Evolutionary conservation across 2,113 vertebrate genomes (phyloP).

Genomic region (Steatornis caripensis): DNA sequence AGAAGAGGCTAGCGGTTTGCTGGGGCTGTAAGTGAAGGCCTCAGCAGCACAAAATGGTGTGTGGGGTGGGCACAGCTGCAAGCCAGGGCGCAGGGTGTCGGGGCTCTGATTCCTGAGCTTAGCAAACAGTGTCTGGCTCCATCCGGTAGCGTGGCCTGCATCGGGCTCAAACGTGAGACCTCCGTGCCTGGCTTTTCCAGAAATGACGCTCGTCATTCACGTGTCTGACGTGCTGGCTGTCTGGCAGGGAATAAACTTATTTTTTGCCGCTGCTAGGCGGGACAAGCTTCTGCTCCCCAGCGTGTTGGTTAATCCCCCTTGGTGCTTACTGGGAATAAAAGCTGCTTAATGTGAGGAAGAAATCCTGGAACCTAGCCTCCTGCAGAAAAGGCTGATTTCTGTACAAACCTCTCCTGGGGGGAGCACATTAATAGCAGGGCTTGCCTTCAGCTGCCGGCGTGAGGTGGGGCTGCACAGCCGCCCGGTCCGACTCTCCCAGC

Average conservation of each 20-base stretch:
- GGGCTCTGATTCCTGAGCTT: background rate
- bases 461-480: background rate
- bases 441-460: background rate
- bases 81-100: background rate
- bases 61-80: background rate
- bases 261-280: background rate
- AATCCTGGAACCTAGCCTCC: slow-evolving; percentile 7
- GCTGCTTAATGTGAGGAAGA: slow-evolving; percentile 36
- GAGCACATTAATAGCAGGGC: background rate
- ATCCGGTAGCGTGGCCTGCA: background rate
- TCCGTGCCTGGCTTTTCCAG: background rate
- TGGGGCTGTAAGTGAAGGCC: background rate
- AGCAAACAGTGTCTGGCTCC: background rate
- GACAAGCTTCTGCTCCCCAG: background rate
- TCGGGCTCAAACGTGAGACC: background rate
- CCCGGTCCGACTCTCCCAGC: background rate
- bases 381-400: slow-evolving; percentile 22
- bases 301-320: background rate
- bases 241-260: background rate
- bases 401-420: background rate
- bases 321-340: slow-evolving; percentile 44
- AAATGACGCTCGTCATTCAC: background rate
- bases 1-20: background rate
- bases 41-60: background rate
- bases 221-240: background rate